phyloP scores from a whole-genome alignment of 2,888 invertebrate genomes.

The Harpagoxenus sublaevis region DNA sequence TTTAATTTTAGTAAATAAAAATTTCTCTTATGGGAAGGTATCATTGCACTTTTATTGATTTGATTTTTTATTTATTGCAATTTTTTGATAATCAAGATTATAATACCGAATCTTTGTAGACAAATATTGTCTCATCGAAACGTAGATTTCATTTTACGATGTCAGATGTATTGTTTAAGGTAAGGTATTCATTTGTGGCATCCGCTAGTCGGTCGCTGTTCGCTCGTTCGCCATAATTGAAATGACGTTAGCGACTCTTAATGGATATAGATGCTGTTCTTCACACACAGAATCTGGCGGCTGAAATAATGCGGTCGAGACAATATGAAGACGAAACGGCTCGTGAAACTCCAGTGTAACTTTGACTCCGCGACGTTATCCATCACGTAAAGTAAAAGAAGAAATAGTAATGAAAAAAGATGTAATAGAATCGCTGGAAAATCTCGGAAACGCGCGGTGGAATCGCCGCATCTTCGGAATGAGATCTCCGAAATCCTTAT shows the following conservation, averaged over 20 bases:
- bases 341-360: constrained; percentile 25
- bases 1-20: background rate
- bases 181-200: background rate
- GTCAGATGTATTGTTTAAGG: background rate
- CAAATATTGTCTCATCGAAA: background rate
- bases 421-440: background rate
- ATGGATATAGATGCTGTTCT: constrained; percentile 40
- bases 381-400: constrained; percentile 38
- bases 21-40: background rate
- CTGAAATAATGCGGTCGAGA: constrained; percentile 38
- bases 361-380: constrained; percentile 34
- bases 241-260: constrained; percentile 31
- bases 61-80: background rate
- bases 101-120: background rate
- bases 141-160: background rate
- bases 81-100: background rate
- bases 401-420: background rate
- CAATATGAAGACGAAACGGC: constrained; percentile 49
- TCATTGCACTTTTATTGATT: background rate
- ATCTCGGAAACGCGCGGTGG: constrained; percentile 4
- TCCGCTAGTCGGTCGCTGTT: background rate
- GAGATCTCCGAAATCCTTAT: constrained; percentile 14
- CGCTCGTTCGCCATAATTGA: constrained; percentile 34
- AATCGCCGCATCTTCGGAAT: background rate
- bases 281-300: constrained; percentile 1